Base-by-base conservation (phyloP, 2,797 vertebrate species). In the Clarias pachynema region DNA sequence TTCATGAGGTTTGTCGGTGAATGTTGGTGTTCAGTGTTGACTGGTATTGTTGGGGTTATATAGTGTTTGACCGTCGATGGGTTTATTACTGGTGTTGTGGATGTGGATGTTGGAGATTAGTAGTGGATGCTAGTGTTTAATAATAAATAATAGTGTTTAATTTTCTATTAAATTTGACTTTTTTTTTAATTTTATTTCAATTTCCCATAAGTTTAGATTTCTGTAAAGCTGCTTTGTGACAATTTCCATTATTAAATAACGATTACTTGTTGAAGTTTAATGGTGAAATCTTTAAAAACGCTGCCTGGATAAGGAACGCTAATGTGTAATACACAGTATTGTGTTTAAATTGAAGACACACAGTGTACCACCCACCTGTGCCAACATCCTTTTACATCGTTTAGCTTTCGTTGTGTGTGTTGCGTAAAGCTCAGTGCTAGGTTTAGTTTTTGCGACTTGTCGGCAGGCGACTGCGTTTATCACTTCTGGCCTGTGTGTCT, bases 391-490 rank as follows among this genome's bases (percentile, higher is more conserved):
- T 84, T 68, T 20, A 37, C 24, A 20, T 44, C 16, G 31, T 78
- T 72, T 63, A 10, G 60, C n/a, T 20, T 62, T 72, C 16, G 24
- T 37, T 73, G 37, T 72, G 22, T 72, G 59, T 16, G 69, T 22
- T 57, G 84, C 86, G 69, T 86, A 59, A 72, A 66, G 59, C 60
- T 81, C 62, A 77, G 73, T 24, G 37, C 53, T 26, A 31, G 59
- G 56, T 75, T 79, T 59, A n/a, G 81, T 56, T 81, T 53, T 31
- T 78, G 57, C 29, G 74, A 85, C 69, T 73, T 75, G 53, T 31
- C 34, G 24, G 66, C 60, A 84, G 74, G 84, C 69, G 68, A 57
- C 31, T 44, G 7, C 72, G 26, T 81, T 81, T 78, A 74, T 62
- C 69, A 26, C 40, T 70, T 37, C 49, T 73, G 53, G 79, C 77